phyloP scores from a whole-genome alignment of 2,888 invertebrate genomes.

The Chrysolina haemoptera region DNA sequence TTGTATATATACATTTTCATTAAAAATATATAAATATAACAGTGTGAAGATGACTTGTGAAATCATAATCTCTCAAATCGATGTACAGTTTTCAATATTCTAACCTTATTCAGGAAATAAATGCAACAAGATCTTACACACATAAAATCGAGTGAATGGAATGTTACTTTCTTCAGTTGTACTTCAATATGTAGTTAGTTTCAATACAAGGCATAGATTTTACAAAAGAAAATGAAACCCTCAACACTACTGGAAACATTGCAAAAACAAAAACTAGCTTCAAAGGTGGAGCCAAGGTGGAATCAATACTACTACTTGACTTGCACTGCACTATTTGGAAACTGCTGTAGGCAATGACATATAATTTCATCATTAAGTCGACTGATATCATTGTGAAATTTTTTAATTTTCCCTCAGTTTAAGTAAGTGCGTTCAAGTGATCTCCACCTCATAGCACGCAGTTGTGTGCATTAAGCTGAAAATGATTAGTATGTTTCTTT shows the following conservation, averaged over 20 bases:
- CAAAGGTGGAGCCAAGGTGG: too few species aligned
- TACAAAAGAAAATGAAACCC: not conserved
- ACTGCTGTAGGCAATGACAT: too few species aligned
- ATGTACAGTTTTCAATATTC: slow-evolving; percentile 47
- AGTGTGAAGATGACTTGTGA: slow-evolving; percentile 33
- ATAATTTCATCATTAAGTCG: too few species aligned
- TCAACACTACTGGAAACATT: not conserved
- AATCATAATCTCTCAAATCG: slow-evolving; percentile 41
- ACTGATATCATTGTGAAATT: too few species aligned
- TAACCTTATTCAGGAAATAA: slow-evolving; percentile 27
- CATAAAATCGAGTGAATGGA: slow-evolving; percentile 32
- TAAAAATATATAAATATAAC: slow-evolving; percentile 44
- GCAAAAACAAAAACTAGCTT: too few species aligned
- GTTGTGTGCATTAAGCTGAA: not conserved
- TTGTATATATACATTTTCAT: slow-evolving; percentile 55
- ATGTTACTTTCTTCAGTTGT: slow-evolving; percentile 26
- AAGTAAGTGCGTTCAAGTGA: not conserved
- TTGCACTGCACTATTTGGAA: too few species aligned
- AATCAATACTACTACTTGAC: too few species aligned
- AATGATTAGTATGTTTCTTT: not conserved
- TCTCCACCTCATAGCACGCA: not conserved
- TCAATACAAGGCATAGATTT: slow-evolving; percentile 15
- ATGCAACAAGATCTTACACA: slow-evolving; percentile 4
- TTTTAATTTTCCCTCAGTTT: too few species aligned
- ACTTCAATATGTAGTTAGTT: not conserved